Percentiles rank a stretch among this genome's conserved stretches.
These are phyloP conservation scores for Drosophila erecta DNA, from an alignment of 1,140 invertebrate species.

Conservation along the genomic window DNA sequence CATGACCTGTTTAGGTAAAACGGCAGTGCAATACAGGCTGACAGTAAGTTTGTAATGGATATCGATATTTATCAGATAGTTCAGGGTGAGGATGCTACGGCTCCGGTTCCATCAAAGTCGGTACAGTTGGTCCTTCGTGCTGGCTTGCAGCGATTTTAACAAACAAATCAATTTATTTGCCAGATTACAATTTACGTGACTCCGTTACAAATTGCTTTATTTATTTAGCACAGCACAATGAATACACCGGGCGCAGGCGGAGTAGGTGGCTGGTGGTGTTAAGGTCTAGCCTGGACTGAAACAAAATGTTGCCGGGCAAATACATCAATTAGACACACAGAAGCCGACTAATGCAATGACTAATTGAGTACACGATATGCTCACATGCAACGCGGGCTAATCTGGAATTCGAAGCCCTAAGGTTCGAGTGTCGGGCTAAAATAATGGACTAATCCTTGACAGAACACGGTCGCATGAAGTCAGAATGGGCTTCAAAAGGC, in stretches of 20 bases:
- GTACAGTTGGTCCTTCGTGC: conserved; percentile 42
- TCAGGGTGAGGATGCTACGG: conserved; percentile 1
- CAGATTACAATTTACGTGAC: conserved; percentile 77
- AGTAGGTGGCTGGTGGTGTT: not conserved
- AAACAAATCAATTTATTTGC: conserved; percentile 77
- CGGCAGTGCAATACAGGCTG: conserved; percentile 4
- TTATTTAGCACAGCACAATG: conserved; percentile 62
- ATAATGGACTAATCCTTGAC: conserved; percentile 8
- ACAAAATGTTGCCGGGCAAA: conserved; percentile 54
- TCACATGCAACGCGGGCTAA: conserved; percentile 32
- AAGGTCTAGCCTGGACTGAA: conserved; percentile 13
- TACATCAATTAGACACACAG: conserved; percentile 53
- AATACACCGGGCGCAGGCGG: conserved; percentile 10
- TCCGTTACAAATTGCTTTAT: conserved; percentile 72
- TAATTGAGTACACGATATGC: conserved; percentile 57
- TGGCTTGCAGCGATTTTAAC: conserved; percentile 56
- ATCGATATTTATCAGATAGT: conserved; percentile 47
- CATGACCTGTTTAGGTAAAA: conserved; percentile 26
- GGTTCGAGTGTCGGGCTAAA: not conserved
- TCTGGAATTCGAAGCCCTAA: conserved; percentile 5
- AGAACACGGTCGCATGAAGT: not conserved
- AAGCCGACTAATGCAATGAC: conserved; percentile 54
- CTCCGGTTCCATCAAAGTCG: conserved; percentile 25
- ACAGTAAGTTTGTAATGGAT: conserved; percentile 25
- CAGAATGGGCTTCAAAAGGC: not conserved